Percentiles rank a stretch among this genome's conserved stretches.
These are phyloP conservation scores for Dryococelus australis DNA, from an alignment of 2,888 invertebrate species.

Conservation along the genomic window DNA sequence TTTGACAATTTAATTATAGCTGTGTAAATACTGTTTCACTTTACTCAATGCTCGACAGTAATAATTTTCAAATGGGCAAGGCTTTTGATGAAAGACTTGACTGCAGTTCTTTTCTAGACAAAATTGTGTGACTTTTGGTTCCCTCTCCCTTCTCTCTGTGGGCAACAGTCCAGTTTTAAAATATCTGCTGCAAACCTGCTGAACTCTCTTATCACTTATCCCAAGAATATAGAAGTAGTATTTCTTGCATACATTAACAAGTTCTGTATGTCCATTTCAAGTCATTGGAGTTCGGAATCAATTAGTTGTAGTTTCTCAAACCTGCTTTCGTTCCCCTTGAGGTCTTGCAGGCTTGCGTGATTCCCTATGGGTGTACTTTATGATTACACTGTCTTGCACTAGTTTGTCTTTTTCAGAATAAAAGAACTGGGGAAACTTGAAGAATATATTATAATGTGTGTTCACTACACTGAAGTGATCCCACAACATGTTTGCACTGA, in stretches of 20 bases:
- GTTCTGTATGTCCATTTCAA: neutral
- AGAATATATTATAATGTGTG: neutral
- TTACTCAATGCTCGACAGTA: neutral
- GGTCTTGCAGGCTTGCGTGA: neutral
- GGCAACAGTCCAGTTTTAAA: neutral
- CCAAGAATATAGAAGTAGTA: neutral
- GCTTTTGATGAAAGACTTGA: constrained; percentile 24
- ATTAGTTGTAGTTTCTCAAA: neutral
- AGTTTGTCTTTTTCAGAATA: neutral
- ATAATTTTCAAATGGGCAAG: constrained; percentile 20
- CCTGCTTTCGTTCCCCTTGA: neutral
- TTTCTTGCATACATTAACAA: constrained; percentile 12
- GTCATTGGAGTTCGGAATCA: neutral
- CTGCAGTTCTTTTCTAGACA: neutral
- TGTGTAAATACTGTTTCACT: neutral
- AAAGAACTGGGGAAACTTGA: neutral
- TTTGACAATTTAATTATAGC: neutral
- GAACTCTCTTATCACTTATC: constrained; percentile 22
- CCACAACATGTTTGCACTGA: neutral
- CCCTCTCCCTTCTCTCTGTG: constrained; percentile 17
- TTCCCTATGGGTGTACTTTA: constrained; percentile 5
- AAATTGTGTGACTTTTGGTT: constrained; percentile 25
- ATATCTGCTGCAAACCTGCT: constrained; percentile 18
- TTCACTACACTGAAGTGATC: too few relatives aligned
- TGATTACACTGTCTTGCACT: constrained; percentile 13